A percentile compares a stretch with the other conserved stretches of the same genome.
Evolutionary conservation across 37 sponge, comb jelly and placozoan genomes (phyloP).

Genomic region (Aplysina aerophoba): DNA sequence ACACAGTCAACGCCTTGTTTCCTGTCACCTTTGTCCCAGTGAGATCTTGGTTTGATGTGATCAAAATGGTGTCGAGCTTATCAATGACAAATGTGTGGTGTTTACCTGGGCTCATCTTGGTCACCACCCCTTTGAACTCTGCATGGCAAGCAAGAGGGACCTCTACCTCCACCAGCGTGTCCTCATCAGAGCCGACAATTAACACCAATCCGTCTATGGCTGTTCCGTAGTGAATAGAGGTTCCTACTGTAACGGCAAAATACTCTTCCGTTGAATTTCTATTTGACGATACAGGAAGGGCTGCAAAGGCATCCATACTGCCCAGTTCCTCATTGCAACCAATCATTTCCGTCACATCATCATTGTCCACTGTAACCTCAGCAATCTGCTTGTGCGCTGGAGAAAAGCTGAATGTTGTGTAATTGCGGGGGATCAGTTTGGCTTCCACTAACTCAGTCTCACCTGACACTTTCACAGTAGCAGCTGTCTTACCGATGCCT

Average conservation of each 20-base stretch:
- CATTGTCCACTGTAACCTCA: not conserved
- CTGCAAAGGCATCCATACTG: conserved; percentile 29
- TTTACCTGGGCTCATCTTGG: no score
- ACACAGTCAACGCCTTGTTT: not conserved
- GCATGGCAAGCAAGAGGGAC: not conserved
- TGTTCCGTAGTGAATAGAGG: no score
- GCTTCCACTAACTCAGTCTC: not conserved
- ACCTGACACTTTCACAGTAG: not conserved
- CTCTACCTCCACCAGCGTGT: not conserved
- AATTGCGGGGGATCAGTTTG: not conserved
- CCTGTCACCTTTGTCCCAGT: not conserved
- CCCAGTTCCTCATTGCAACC: conserved; percentile 6
- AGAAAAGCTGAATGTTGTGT: not conserved
- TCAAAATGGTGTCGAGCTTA: not conserved
- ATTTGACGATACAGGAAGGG: not conserved
- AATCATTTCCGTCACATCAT: not conserved
- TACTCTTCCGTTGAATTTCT: not conserved
- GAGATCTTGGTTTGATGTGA: not conserved
- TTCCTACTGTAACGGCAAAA: not conserved
- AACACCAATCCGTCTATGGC: not conserved
- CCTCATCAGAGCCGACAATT: not conserved
- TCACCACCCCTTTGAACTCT: not conserved
- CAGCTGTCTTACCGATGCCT: not conserved
- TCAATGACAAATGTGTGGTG: not conserved
- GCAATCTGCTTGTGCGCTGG: not conserved